phyloP scores from a whole-genome alignment of 2,113 vertebrate species.

The Gobio gobio region DNA sequence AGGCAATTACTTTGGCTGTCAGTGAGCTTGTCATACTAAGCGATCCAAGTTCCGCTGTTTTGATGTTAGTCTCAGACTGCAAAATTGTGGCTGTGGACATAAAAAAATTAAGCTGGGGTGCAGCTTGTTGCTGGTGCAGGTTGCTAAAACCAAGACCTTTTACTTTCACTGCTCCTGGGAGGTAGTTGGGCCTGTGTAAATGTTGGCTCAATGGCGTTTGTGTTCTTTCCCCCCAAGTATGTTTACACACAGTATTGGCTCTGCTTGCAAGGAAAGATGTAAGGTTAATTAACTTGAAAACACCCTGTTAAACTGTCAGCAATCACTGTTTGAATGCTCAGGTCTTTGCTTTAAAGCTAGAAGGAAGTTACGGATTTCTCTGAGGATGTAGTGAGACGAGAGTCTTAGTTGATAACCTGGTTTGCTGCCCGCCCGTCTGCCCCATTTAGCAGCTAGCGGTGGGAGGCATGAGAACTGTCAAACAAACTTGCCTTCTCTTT shows the following conservation, averaged over 20 bases:
- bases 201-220: conserved; percentile 14
- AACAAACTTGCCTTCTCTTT: conserved; percentile 63
- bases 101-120: neutral
- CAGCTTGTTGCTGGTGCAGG: neutral
- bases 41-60: neutral
- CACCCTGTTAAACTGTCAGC: conserved; percentile 36
- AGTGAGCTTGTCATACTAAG: neutral
- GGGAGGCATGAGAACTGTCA: conserved; percentile 85
- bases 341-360: conserved; percentile 13
- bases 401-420: neutral
- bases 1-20: neutral
- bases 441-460: conserved; percentile 44
- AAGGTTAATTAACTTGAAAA: conserved; percentile 31
- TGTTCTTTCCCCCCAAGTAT: conserved; percentile 29
- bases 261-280: conserved; percentile 30
- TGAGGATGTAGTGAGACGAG: neutral
- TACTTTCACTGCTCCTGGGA: neutral
- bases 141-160: neutral
- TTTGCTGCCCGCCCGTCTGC: neutral
- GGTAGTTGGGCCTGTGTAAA: conserved; percentile 21
- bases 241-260: conserved; percentile 34
- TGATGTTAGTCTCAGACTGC: neutral
- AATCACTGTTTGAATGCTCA: neutral
- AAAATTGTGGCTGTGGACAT: neutral
- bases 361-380: conserved; percentile 17